These are phyloP conservation scores for Tauraco erythrolophus DNA, from an alignment of 2,113 vertebrate species.

Conservation along the genomic window DNA sequence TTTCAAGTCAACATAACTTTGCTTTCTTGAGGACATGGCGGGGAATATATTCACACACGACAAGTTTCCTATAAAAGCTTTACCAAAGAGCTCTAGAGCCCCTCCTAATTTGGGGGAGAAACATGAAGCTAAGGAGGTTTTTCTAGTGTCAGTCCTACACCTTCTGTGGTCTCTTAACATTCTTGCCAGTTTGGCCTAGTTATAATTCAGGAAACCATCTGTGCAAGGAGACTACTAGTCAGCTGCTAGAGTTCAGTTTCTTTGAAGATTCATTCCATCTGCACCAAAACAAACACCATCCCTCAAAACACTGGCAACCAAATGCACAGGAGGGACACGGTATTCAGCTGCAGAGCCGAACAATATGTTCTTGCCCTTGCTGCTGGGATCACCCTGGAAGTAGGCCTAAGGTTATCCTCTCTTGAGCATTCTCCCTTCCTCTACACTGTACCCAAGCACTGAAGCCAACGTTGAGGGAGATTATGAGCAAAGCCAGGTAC, in stretches of 20 bases:
- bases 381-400: background rate
- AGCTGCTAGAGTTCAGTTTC: background rate
- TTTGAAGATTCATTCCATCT: background rate
- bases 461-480: background rate
- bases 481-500: background rate
- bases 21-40: background rate
- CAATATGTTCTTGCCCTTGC: background rate
- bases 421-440: background rate
- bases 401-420: background rate
- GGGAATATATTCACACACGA: background rate
- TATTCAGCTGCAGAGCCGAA: background rate
- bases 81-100: background rate
- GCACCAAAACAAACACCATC: background rate
- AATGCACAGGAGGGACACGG: accelerated
- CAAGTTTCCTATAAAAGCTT: background rate
- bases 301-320: background rate
- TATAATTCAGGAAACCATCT: constrained; percentile 22
- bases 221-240: background rate
- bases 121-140: background rate
- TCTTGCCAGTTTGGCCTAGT: constrained; percentile 1
- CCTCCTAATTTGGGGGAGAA: background rate
- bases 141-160: background rate
- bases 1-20: background rate
- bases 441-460: background rate
- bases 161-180: background rate